phyloP scores from a whole-genome alignment of 2,113 vertebrate species.

The Elephantulus edwardii region DNA sequence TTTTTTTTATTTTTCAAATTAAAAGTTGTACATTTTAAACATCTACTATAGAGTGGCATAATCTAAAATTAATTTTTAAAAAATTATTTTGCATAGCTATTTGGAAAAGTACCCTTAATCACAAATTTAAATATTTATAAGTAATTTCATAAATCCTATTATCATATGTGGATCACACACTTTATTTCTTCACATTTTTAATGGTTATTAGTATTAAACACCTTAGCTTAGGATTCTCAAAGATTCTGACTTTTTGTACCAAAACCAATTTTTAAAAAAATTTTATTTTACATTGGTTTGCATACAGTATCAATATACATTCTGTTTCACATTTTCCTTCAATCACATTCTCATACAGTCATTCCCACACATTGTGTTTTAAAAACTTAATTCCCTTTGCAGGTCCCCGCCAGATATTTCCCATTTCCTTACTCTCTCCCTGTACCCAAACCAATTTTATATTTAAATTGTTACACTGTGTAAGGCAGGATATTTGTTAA shows the following conservation, averaged over 20 bases:
- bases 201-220: background rate
- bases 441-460: conserved; percentile 30
- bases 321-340: no score
- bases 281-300: no score
- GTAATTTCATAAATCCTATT: conserved; percentile 9
- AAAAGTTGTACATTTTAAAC: background rate
- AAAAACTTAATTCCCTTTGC: no score
- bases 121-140: conserved; percentile 44
- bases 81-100: background rate
- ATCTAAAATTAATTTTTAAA: background rate
- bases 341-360: no score
- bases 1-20: conserved; percentile 48
- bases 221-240: background rate
- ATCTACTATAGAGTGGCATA: background rate
- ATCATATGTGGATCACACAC: background rate
- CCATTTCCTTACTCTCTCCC: no score
- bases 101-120: conserved; percentile 20
- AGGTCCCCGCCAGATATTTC: no score
- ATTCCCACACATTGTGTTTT: no score
- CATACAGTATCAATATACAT: no score
- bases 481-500: background rate
- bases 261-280: conserved; percentile 50
- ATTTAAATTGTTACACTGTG: background rate
- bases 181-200: background rate
- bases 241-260: background rate